Evolutionary conservation across 2,113 vertebrate genomes (phyloP).

Genomic region (Gavia stellata): DNA sequence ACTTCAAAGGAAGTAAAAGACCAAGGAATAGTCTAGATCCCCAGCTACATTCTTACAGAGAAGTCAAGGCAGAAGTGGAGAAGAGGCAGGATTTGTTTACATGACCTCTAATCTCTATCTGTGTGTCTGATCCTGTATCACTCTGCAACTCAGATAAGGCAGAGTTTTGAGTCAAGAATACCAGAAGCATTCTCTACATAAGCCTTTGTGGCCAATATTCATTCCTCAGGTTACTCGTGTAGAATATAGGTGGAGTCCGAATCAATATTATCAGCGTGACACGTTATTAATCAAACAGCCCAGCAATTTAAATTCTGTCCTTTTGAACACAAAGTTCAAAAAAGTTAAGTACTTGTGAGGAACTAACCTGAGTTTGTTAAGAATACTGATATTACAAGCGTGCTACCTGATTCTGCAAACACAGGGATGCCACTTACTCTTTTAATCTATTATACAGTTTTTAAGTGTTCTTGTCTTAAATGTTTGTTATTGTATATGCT

Average conservation of each 20-base stretch:
- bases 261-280: not conserved
- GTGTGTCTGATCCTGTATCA: not conserved
- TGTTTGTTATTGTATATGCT: not conserved
- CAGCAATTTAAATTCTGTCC: not conserved
- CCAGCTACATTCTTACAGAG: not conserved
- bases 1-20: not conserved
- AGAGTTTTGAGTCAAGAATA: not conserved
- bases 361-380: not conserved
- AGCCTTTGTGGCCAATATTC: not conserved
- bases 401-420: not conserved
- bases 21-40: not conserved
- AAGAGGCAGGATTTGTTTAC: constrained; percentile 1
- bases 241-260: not conserved
- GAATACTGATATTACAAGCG: not conserved
- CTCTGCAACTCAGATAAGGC: not conserved
- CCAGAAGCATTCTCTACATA: not conserved
- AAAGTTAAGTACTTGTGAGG: not conserved
- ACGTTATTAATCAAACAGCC: not conserved
- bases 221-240: not conserved
- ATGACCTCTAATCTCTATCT: not conserved
- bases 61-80: not conserved
- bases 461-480: not conserved
- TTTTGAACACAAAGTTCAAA: not conserved
- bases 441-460: not conserved
- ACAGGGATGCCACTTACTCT: not conserved